Conservation (phyloP, 2,113 vertebrate genomes). For the Pampusana beccarii region DNA sequence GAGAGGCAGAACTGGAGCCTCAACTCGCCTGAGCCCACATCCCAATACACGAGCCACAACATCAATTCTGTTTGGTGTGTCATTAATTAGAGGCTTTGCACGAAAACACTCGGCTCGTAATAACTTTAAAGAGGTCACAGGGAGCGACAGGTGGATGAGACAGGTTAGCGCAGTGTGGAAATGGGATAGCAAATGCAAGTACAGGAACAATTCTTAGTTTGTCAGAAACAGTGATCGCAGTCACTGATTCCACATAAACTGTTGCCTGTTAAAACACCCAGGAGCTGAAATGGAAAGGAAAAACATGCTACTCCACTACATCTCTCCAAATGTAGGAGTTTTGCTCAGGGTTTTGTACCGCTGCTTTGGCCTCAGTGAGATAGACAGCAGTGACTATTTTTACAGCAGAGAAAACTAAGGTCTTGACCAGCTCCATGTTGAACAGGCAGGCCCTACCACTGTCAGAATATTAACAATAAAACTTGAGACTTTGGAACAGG, state of each 20-base stretch:
- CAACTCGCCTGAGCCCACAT: neutral
- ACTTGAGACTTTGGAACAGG: neutral
- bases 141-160: neutral
- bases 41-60: neutral
- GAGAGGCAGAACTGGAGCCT: neutral
- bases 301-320: neutral
- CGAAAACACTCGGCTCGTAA: neutral
- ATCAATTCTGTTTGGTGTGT: neutral
- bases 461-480: neutral
- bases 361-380: neutral
- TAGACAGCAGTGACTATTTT: neutral
- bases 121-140: neutral
- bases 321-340: neutral
- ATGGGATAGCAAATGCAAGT: rapidly evolving
- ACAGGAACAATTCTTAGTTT: neutral
- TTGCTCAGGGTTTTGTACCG: neutral
- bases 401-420: neutral
- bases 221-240: neutral
- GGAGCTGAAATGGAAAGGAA: neutral
- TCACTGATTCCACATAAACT: neutral
- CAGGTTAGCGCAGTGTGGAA: neutral
- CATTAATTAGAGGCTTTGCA: neutral
- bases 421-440: neutral
- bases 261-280: neutral
- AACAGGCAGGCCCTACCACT: neutral